Conservation (phyloP, 2,888 invertebrate species). For the Lingula anatina region DNA sequence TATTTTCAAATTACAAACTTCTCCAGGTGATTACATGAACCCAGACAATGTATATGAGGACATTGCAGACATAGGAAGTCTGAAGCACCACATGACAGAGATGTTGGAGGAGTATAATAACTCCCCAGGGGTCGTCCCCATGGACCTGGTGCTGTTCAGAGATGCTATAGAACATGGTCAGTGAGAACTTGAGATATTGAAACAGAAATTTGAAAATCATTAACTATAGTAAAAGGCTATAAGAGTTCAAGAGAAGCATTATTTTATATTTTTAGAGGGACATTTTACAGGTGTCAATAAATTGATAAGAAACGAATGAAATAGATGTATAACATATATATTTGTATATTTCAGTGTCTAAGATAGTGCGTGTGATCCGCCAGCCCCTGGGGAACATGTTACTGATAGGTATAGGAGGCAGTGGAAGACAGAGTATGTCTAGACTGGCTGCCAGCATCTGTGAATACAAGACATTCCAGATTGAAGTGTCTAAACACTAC, state of each 20-base stretch:
- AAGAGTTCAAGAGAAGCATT: too few species aligned
- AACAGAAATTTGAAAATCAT: too few species aligned
- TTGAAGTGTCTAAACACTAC: slow-evolving; percentile 75
- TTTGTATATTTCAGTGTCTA: slow-evolving; percentile 57
- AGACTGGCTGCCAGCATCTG: slow-evolving; percentile 74
- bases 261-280: too few species aligned
- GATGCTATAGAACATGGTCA: slow-evolving; percentile 76
- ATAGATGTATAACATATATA: neutral
- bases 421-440: slow-evolving; percentile 76
- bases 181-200: too few species aligned
- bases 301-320: neutral
- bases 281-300: too few species aligned
- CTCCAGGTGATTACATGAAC: slow-evolving; percentile 73
- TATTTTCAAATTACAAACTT: too few species aligned
- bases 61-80: slow-evolving; percentile 60
- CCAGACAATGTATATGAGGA: slow-evolving; percentile 75
- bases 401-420: slow-evolving; percentile 80
- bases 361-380: slow-evolving; percentile 76
- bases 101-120: slow-evolving; percentile 75
- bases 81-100: slow-evolving; percentile 59
- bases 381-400: slow-evolving; percentile 78
- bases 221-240: too few species aligned
- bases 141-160: slow-evolving; percentile 79
- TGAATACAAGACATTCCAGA: slow-evolving; percentile 71
- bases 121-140: slow-evolving; percentile 69